Evolutionary conservation across 2,113 vertebrate species (phyloP).

Genomic region (Hassar affinis): DNA sequence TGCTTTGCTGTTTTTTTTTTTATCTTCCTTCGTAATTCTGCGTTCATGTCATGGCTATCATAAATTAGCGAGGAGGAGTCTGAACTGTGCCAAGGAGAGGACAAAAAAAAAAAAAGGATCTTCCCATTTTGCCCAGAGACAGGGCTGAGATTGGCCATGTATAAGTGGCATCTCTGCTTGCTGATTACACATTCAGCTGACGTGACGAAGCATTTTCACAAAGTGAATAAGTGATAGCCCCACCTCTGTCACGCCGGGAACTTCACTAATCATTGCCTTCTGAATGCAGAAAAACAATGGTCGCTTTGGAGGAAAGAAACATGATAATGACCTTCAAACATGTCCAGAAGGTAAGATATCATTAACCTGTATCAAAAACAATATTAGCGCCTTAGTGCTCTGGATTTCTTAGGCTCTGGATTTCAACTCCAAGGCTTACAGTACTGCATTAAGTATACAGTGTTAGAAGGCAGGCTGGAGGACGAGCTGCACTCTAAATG

Average conservation of each 20-base stretch:
- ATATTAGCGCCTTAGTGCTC: not conserved
- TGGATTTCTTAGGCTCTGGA: not conserved
- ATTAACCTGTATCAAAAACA: not conserved
- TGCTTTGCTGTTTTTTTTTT: constrained; percentile 77
- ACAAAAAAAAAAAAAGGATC: constrained; percentile 56
- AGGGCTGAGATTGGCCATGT: constrained; percentile 59
- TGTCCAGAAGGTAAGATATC: not conserved
- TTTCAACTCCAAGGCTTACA: not conserved
- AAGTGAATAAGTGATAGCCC: constrained; percentile 42
- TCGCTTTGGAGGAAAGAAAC: constrained; percentile 14
- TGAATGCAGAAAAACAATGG: not conserved
- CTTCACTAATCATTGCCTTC: constrained; percentile 18
- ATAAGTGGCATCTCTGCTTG: constrained; percentile 51
- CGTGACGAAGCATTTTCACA: constrained; percentile 47
- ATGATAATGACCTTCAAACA: constrained; percentile 21
- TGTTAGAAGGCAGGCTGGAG: not conserved
- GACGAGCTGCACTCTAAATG: not conserved
- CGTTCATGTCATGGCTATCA: constrained; percentile 72
- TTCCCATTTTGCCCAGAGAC: constrained; percentile 78
- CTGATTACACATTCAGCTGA: constrained; percentile 46
- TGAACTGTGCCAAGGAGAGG: constrained; percentile 67
- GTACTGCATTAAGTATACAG: not conserved
- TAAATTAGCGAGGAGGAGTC: constrained; percentile 72
- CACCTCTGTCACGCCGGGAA: constrained; percentile 16
- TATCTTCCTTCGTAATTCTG: constrained; percentile 80